phyloP scores from a whole-genome alignment of 2,113 vertebrate species.

The Marcusenius ussheri region DNA sequence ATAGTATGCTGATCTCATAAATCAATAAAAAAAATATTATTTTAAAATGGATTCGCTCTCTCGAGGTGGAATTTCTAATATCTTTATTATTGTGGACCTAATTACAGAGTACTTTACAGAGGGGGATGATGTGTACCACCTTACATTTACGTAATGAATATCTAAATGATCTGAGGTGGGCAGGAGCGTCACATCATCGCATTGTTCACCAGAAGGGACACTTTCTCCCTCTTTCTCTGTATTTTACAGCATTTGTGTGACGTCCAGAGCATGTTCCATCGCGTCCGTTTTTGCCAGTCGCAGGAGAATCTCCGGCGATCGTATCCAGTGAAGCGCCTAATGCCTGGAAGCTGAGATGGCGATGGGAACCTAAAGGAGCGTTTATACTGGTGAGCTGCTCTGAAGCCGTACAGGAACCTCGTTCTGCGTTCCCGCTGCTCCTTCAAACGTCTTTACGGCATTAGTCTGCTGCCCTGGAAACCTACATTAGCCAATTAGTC shows the following conservation, averaged over 20 bases:
- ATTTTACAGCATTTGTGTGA: not conserved
- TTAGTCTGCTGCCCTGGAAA: conserved; percentile 26
- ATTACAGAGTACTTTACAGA: not conserved
- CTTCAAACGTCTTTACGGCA: conserved; percentile 34
- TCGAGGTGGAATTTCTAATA: not conserved
- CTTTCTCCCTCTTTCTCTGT: not conserved
- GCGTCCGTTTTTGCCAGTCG: not conserved
- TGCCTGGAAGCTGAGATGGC: not conserved
- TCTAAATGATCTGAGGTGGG: not conserved
- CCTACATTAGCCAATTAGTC: conserved; percentile 36
- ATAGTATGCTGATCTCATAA: not conserved
- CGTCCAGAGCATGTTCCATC: not conserved
- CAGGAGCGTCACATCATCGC: not conserved
- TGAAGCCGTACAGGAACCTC: not conserved
- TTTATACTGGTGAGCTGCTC: conserved; percentile 32
- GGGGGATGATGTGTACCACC: not conserved
- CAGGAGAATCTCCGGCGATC: not conserved
- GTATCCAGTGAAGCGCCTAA: not conserved
- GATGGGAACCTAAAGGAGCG: conserved; percentile 1
- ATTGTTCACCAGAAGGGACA: not conserved
- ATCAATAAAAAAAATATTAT: not conserved
- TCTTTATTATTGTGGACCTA: not conserved
- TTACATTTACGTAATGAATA: not conserved
- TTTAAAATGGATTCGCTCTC: not conserved
- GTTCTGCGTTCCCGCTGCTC: not conserved